Evolutionary conservation across 1,140 invertebrate species (phyloP).

Genomic region (Zophobas morio): DNA sequence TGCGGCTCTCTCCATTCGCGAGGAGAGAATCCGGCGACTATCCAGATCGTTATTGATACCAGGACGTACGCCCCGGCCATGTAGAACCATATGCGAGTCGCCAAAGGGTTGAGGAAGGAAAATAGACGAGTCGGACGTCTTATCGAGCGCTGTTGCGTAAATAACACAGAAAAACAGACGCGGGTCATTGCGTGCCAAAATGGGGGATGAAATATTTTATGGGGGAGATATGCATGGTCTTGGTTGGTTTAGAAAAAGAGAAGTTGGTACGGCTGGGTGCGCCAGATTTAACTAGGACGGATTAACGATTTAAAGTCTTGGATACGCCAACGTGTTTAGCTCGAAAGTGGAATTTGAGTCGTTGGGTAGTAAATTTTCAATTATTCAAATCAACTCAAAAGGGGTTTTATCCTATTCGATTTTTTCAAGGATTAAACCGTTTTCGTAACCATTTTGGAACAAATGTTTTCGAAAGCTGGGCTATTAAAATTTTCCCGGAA

Average conservation of each 20-base stretch:
- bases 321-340: background rate
- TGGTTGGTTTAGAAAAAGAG: background rate
- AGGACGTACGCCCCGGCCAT: constrained; percentile 82
- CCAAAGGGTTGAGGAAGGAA: constrained; percentile 89
- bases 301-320: background rate
- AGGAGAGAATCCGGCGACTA: constrained; percentile 84
- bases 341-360: no score
- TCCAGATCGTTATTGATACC: constrained; percentile 86
- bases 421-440: no score
- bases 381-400: no score
- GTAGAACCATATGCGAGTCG: constrained; percentile 87
- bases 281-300: no score
- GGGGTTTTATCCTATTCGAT: no score
- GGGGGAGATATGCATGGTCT: background rate
- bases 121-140: constrained; percentile 79
- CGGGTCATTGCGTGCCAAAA: no score
- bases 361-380: no score
- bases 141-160: constrained; percentile 65
- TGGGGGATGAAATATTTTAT: background rate
- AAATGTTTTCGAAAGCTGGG: no score
- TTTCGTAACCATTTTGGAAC: no score
- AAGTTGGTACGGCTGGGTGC: no score
- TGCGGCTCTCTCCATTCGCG: constrained; percentile 86
- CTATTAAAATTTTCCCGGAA: no score
- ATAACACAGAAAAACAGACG: constrained; percentile 10